phyloP scores from a whole-genome alignment of 2,797 vertebrate genomes.

The Nyctibius grandis region DNA sequence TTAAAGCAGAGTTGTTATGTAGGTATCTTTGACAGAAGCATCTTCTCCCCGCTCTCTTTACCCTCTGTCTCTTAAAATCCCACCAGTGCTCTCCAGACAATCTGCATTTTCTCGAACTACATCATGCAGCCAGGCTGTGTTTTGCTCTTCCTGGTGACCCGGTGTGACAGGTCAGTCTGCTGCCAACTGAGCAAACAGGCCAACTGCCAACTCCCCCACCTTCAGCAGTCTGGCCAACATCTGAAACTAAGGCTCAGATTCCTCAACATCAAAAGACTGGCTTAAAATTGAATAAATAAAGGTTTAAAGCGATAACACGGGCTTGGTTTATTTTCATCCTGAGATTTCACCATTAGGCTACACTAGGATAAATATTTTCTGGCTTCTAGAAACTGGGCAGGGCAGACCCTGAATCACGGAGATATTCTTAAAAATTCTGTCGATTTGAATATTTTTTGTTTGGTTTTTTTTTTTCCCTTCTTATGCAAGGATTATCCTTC shows the following conservation, averaged over 20 bases:
- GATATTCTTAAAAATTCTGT: background rate
- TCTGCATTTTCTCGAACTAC: background rate
- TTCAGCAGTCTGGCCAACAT: background rate
- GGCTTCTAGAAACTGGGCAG: background rate
- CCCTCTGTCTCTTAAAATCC: background rate
- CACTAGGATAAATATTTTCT: background rate
- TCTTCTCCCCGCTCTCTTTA: background rate
- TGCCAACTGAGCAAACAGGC: background rate
- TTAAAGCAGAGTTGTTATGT: background rate
- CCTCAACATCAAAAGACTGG: constrained; percentile 3
- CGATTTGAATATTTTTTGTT: background rate
- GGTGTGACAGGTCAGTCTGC: background rate
- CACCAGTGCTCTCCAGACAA: background rate
- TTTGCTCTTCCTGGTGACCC: background rate
- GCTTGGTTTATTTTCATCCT: background rate
- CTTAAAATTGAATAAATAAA: background rate
- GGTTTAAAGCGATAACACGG: background rate
- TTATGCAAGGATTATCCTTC: background rate
- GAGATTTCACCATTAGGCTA: background rate
- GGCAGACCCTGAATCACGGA: background rate
- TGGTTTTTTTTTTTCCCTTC: background rate
- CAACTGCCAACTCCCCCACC: background rate
- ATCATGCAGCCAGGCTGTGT: background rate
- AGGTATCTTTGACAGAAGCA: background rate
- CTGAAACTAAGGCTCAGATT: background rate